Percentiles rank a stretch among this genome's conserved stretches.
phyloP scores from a whole-genome alignment of 2,113 vertebrate genomes.

The Corapipo altera region DNA sequence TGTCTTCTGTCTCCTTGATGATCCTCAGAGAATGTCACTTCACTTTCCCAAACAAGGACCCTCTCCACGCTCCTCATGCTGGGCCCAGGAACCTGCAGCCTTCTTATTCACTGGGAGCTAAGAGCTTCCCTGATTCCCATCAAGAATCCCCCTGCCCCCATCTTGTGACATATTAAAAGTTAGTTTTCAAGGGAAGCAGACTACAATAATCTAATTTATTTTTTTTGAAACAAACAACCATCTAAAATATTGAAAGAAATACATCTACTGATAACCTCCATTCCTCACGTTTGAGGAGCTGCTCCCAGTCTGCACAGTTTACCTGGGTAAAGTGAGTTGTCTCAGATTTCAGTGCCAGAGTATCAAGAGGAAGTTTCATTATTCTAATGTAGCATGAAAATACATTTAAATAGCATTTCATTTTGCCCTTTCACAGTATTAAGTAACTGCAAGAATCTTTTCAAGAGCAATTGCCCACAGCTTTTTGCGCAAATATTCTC shows the following conservation, averaged over 20 bases:
- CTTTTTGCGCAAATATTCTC: conserved; percentile 40
- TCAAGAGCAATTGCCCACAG: conserved; percentile 53
- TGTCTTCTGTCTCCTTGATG: background rate
- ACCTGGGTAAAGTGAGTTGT: conserved; percentile 57
- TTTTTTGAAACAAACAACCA: background rate
- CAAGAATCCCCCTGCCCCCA: background rate
- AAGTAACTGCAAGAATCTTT: conserved; percentile 27
- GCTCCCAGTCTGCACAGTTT: background rate
- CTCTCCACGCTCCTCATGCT: background rate
- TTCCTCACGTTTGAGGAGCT: background rate
- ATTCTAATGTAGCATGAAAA: conserved; percentile 56
- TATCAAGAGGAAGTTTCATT: background rate
- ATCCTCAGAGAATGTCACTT: background rate
- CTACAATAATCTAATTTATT: background rate
- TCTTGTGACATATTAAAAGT: background rate
- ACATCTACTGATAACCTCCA: background rate
- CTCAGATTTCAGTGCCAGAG: conserved; percentile 9
- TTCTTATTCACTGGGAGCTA: background rate
- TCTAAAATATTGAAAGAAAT: background rate
- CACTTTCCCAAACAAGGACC: background rate
- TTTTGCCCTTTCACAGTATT: conserved; percentile 58
- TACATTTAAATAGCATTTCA: conserved; percentile 68
- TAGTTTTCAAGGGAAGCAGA: background rate
- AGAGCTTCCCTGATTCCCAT: background rate
- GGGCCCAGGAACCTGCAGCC: background rate